These are phyloP conservation scores for Pristionchus pacificus DNA, from an alignment of 1,140 invertebrate species.

Conservation along the genomic window DNA sequence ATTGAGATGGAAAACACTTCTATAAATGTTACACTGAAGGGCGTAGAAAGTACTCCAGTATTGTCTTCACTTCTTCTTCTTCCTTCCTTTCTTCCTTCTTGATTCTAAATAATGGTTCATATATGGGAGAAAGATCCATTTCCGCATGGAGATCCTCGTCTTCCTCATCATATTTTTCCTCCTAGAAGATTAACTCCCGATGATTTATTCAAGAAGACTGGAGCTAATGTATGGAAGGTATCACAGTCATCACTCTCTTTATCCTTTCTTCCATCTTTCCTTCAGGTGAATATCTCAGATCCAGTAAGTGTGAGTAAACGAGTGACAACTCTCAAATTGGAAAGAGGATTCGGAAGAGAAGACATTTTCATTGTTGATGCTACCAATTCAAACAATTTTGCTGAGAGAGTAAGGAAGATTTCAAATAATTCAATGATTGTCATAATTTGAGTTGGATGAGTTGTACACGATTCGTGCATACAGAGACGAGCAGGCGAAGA, in stretches of 20 bases:
- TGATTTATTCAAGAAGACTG: constrained; percentile 35
- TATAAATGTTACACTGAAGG: too few relatives aligned
- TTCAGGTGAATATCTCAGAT: background rate
- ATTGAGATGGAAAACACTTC: too few relatives aligned
- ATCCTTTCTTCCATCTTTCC: background rate
- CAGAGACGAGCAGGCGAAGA: constrained; percentile 44
- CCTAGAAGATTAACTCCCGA: constrained; percentile 38
- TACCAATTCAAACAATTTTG: background rate
- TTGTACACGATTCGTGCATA: constrained; percentile 51
- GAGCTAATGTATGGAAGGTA: constrained; percentile 39
- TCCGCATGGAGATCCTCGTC: constrained; percentile 37
- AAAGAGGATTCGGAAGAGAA: background rate
- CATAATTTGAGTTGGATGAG: constrained; percentile 49
- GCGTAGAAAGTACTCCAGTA: too few relatives aligned
- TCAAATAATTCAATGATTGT: background rate
- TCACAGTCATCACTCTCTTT: background rate
- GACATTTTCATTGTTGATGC: background rate
- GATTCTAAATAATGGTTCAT: constrained; percentile 35
- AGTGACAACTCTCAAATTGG: background rate
- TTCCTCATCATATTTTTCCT: constrained; percentile 39
- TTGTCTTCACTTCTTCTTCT: too few relatives aligned
- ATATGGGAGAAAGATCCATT: constrained; percentile 42
- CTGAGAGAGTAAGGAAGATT: background rate
- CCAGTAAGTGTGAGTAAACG: background rate
- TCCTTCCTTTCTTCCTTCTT: too few relatives aligned